Percentiles rank a stretch among this genome's conserved stretches.
These are phyloP conservation scores for Melanocharis versteri DNA, from an alignment of 2,113 vertebrate genomes.

Conservation along the genomic window DNA sequence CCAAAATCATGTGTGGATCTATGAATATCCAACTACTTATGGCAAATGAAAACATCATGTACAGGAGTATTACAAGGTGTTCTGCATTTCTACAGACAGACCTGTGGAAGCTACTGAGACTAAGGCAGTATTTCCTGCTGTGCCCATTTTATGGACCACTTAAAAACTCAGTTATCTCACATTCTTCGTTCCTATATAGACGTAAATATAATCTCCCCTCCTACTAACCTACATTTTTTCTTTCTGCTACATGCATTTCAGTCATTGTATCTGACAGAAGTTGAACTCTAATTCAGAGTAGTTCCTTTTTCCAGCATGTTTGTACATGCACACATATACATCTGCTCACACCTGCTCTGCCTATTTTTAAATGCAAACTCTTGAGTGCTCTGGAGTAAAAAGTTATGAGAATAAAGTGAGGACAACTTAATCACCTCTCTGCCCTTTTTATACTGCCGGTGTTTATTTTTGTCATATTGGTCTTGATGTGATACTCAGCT, in stretches of 20 bases:
- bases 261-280: not conserved
- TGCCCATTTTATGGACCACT: not conserved
- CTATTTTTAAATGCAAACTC: not conserved
- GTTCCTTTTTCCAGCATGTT: not conserved
- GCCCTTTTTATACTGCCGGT: not conserved
- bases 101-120: not conserved
- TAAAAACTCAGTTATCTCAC: not conserved
- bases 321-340: not conserved
- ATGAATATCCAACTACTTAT: not conserved
- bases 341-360: not conserved
- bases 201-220: not conserved
- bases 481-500: not conserved
- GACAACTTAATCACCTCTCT: constrained; percentile 4
- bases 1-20: not conserved
- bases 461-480: constrained; percentile 50
- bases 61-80: not conserved
- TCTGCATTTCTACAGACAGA: not conserved
- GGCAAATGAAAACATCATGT: not conserved
- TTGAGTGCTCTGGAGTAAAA: not conserved
- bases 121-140: not conserved
- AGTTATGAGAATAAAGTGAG: constrained; percentile 2
- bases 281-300: not conserved
- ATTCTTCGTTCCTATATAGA: not conserved
- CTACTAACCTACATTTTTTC: not conserved
- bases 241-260: not conserved